These are phyloP conservation scores for Montipora capricornis DNA, from an alignment of 64 coral and sea anemone species.

Conservation along the genomic window DNA sequence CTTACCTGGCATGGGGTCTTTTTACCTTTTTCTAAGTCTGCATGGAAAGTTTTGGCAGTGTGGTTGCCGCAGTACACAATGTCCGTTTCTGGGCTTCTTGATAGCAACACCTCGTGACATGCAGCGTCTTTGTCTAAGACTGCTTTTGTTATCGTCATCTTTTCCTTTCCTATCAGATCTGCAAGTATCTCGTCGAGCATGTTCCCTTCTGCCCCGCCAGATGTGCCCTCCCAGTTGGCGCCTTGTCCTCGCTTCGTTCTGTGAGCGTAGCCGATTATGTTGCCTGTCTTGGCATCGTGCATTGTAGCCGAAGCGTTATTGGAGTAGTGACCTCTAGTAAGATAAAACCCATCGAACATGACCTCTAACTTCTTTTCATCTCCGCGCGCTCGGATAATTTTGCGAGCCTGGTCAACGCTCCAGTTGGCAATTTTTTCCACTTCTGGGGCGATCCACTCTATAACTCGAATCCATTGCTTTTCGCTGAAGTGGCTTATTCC, in stretches of 20 bases:
- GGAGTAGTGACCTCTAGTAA: no score
- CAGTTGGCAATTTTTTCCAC: slow-evolving; percentile 40
- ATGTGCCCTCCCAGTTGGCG: slow-evolving; percentile 35
- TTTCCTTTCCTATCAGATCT: neutral
- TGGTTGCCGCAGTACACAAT: no score
- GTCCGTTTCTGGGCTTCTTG: no score
- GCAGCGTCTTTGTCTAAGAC: neutral
- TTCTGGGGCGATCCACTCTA: neutral
- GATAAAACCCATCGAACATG: slow-evolving; percentile 6
- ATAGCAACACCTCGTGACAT: slow-evolving; percentile 2
- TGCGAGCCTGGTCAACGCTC: slow-evolving; percentile 12
- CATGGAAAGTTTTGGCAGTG: no score
- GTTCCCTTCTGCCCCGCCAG: slow-evolving; percentile 44
- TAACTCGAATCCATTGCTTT: neutral
- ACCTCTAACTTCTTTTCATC: slow-evolving; percentile 14
- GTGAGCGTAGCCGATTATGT: no score
- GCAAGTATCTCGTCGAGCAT: slow-evolving; percentile 48
- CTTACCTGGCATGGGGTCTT: no score
- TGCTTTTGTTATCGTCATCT: slow-evolving; percentile 2
- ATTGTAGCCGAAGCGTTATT: no score
- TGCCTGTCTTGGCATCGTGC: no score
- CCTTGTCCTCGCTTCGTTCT: neutral
- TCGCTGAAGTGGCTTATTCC: neutral
- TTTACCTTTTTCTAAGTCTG: no score
- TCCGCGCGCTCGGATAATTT: neutral